These are phyloP conservation scores for Coleophora deauratella DNA, from an alignment of 2,888 invertebrate species.

Conservation along the genomic window DNA sequence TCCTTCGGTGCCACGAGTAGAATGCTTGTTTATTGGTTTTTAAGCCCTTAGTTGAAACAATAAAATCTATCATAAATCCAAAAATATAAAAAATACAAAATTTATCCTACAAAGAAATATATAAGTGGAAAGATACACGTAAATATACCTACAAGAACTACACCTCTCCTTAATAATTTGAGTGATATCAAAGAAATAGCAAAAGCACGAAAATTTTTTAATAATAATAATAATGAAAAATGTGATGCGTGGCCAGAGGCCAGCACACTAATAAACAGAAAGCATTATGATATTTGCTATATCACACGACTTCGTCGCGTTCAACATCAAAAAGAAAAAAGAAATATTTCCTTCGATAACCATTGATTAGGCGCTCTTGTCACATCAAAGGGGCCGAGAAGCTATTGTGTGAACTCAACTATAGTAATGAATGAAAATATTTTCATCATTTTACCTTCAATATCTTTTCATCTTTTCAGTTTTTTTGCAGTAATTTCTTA, in stretches of 20 bases:
- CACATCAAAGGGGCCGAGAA: conserved; percentile 56
- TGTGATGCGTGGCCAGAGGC: conserved; percentile 10
- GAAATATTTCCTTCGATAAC: conserved; percentile 43
- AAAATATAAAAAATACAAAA: too few species aligned
- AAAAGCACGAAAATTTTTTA: too few species aligned
- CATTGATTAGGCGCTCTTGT: conserved; percentile 63
- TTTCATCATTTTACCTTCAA: conserved; percentile 47
- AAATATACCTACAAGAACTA: too few species aligned
- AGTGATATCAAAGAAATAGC: too few species aligned
- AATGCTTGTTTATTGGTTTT: too few species aligned
- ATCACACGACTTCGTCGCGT: conserved; percentile 18
- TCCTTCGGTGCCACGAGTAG: too few species aligned
- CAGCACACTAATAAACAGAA: conserved; percentile 21
- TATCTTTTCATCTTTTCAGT: conserved; percentile 18
- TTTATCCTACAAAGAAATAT: too few species aligned
- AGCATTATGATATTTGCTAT: conserved; percentile 22
- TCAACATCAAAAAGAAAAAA: conserved; percentile 53
- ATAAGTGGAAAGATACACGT: too few species aligned
- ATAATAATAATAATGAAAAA: too few species aligned
- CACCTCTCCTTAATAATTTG: too few species aligned
- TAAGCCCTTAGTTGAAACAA: too few species aligned
- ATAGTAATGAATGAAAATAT: conserved; percentile 35
- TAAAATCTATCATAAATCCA: too few species aligned
- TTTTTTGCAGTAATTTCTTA: conserved; percentile 8
- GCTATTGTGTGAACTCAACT: conserved; percentile 42